These are phyloP conservation scores for Bunonema sp. DNA, from an alignment of 2,888 invertebrate species.

Conservation along the genomic window DNA sequence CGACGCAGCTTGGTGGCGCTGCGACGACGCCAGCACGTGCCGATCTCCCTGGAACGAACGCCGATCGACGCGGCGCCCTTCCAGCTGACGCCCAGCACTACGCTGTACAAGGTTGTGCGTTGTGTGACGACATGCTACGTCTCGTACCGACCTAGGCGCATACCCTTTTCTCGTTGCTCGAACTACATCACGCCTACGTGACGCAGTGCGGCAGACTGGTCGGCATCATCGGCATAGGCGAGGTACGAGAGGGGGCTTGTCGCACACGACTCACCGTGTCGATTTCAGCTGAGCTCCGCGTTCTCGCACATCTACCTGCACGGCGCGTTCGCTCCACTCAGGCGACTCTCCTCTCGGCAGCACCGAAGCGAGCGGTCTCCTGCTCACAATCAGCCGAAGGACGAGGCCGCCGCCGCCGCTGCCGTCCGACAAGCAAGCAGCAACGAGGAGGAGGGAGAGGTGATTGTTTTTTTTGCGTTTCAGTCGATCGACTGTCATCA, in stretches of 20 bases:
- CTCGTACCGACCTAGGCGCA: conserved; percentile 10
- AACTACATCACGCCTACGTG: conserved; percentile 24
- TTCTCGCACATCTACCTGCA: conserved; percentile 21
- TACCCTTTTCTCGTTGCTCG: conserved; percentile 24
- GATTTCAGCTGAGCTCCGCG: conserved; percentile 18
- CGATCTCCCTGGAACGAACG: conserved; percentile 16
- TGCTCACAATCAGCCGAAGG: too few relatives aligned
- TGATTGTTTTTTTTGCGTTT: too few relatives aligned
- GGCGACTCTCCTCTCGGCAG: too few relatives aligned
- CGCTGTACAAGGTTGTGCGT: conserved; percentile 16
- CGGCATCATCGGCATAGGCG: conserved; percentile 24
- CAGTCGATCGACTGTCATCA: too few relatives aligned
- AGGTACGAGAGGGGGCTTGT: conserved; percentile 6
- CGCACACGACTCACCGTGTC: background rate
- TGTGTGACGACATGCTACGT: too few relatives aligned
- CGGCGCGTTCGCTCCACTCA: conserved; percentile 19
- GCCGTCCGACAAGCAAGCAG: too few relatives aligned
- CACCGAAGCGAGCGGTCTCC: too few relatives aligned
- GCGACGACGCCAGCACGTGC: conserved; percentile 16
- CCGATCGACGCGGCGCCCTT: conserved; percentile 27
- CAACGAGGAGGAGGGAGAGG: too few relatives aligned
- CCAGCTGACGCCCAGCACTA: conserved; percentile 21
- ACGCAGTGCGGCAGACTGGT: conserved; percentile 23
- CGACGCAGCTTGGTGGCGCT: too few relatives aligned
- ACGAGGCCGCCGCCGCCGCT: too few relatives aligned